Evolutionary conservation across 1,140 invertebrate genomes (phyloP).

Genomic region (Himalopsyche phryganea): DNA sequence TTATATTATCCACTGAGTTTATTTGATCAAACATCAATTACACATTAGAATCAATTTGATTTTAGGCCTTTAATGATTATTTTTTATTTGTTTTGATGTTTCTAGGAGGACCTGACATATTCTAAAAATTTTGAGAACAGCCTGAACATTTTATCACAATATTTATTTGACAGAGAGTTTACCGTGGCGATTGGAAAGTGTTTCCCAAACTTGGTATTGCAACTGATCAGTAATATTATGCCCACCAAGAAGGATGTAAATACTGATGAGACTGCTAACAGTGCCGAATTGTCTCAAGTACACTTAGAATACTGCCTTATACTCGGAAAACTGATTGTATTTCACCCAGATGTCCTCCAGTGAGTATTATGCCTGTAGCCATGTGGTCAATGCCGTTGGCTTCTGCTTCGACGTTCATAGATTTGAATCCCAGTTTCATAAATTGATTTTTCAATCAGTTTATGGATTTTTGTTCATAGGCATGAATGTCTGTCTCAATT

Average conservation of each 20-base stretch:
- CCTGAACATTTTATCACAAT: slow-evolving; percentile 37
- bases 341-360: slow-evolving; percentile 54
- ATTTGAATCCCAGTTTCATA: too few species aligned
- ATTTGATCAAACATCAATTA: too few species aligned
- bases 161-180: slow-evolving; percentile 39
- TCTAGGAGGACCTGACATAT: slow-evolving; percentile 3
- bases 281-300: slow-evolving; percentile 20
- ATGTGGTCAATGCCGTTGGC: too few species aligned
- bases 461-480: too few species aligned
- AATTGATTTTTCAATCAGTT: too few species aligned
- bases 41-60: too few species aligned
- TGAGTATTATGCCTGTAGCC: slow-evolving; percentile 38
- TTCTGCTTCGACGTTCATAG: too few species aligned
- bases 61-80: too few species aligned
- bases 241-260: slow-evolving; percentile 18
- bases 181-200: slow-evolving; percentile 42
- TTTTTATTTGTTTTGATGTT: too few species aligned
- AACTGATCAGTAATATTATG: slow-evolving; percentile 40
- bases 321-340: slow-evolving; percentile 46
- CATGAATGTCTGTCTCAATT: not conserved
- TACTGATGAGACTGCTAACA: slow-evolving; percentile 9
- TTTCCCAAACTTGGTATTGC: slow-evolving; percentile 45
- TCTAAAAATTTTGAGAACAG: slow-evolving; percentile 22
- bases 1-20: too few species aligned
- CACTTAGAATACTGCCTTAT: slow-evolving; percentile 46